Evolutionary conservation across 2,113 vertebrate species (phyloP).

Genomic region (Epinephelus lanceolatus): DNA sequence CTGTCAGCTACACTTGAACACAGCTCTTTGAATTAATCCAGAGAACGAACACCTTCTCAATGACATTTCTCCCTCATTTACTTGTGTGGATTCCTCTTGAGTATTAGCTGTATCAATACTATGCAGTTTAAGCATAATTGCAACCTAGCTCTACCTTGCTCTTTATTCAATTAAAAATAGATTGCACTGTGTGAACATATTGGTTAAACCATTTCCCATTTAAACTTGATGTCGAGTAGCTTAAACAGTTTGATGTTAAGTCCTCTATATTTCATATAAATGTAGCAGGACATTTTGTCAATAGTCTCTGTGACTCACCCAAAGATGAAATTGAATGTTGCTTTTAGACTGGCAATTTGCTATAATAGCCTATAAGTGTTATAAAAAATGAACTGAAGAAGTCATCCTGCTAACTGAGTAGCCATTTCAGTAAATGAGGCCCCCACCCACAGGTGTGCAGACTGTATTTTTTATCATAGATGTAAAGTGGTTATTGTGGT

Average conservation of each 20-base stretch:
- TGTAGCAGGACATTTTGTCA: conserved; percentile 40
- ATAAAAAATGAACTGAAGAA: conserved; percentile 10
- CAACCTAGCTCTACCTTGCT: conserved; percentile 14
- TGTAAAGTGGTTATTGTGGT: not conserved
- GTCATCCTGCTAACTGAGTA: conserved; percentile 1
- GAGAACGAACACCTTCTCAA: conserved; percentile 25
- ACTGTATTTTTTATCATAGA: not conserved
- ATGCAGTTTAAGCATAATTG: conserved; percentile 48
- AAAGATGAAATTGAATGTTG: conserved; percentile 36
- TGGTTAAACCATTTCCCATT: conserved; percentile 41
- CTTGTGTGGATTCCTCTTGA: conserved; percentile 16
- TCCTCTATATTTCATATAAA: conserved; percentile 34
- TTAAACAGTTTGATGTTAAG: conserved; percentile 28
- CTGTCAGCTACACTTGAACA: conserved; percentile 24
- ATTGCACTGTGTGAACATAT: conserved; percentile 32
- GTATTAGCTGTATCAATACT: conserved; percentile 45
- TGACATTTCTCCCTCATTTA: conserved; percentile 41
- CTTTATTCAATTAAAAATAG: conserved; percentile 46
- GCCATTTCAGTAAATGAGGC: conserved; percentile 14
- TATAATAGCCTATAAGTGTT: conserved; percentile 8
- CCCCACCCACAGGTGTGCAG: not conserved
- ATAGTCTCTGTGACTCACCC: conserved; percentile 18
- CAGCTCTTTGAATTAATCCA: conserved; percentile 41
- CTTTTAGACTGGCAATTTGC: conserved; percentile 29
- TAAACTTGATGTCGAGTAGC: conserved; percentile 29